Evolutionary conservation across 2,113 vertebrate species (phyloP), one percentile per base, ranked within the genome.

Genomic region (Vulpes ferrilata): DNA sequence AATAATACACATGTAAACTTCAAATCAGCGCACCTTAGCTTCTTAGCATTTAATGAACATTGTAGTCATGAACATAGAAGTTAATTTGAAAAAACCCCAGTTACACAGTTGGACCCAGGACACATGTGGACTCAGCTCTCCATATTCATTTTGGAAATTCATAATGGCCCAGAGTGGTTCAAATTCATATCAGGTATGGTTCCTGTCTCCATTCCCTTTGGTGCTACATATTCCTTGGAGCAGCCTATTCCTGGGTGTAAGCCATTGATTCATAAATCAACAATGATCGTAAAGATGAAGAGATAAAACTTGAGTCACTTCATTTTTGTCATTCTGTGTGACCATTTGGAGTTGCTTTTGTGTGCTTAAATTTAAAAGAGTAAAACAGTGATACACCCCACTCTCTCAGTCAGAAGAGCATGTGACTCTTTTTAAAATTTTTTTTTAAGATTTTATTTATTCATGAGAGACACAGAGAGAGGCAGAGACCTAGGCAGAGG

Each of bases 331-430:
- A 64, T 93, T 91, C 53, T 91, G 1, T 65, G 20, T 88, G 43
- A 80, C 12, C 17, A 35, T 62, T 23, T 60, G n/a, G 27, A 82
- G 48, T 88, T 81, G 60, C 86, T 62, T n/a, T 86, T 65, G 3
- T 73, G 9, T 64, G 91, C 89, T 92, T 88, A 95, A 88, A 79
- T 79, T 89, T 87, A 60, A 74, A 88, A 93, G 74, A 67, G 20
- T 82, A 30, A 82, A 95, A 79, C 32, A 38, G 35, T 79, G 15
- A 25, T 23, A 76, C 11, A 8, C 73, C 25, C 48, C 43, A 13
- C 3, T 69, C 30, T 16, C 43, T 3, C n/a, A 11, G 9, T 51
- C 25, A 48, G 25, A 51, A 78, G 74, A 51, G 43, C 7, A 16
- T 51, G 43, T 4, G 48, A 78, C 7, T 16, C 43, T 48, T 76